Evolutionary conservation across 92 coral and sea anemone genomes (phyloP), one percentile per base, ranked within the genome.

Genomic region (Metridium senile): DNA sequence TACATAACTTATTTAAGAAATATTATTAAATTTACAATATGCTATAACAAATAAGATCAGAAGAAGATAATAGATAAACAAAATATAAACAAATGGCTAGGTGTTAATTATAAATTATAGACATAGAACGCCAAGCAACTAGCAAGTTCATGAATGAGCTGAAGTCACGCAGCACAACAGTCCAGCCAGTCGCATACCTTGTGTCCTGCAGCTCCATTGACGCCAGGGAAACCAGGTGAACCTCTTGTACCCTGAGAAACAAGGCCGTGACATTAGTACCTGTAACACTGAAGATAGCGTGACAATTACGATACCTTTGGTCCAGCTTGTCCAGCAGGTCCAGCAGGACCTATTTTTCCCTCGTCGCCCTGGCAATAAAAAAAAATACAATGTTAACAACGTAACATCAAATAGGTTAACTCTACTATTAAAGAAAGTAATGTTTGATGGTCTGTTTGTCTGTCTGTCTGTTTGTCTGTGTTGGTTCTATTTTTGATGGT

Each of bases 181-280:
- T 39, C 49, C 8, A 4, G 13, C 49, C 13, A 39, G 49, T 59
- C 1, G 8, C 86, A 58, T 68, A 92, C 97, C 61, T 62, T 71
- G 25, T 83, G 92, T 71, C 97, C 97, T 18, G 75, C 74, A 62
- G 47, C 70, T 39, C 97, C 97, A 27, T 76, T 31, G 30, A 74
- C 67, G 23, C 97, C 97, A 26, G 86, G 67, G 33, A 74, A 27
- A 18, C 97, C 97, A 26, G 88, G 81, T 0, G 71, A 64, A 35
- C 97, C 97, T 7, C 82, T 84, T 21, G 58, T 74, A 35, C 97
- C 97, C 97, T 92, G 43, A 9, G 9, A 26, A 19, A 72, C 28
- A 35, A 58, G 22, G 45, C 6, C 13, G 29, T 46, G 49, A 63
- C 33, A 27, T 23, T 0, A 13, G 28, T 52, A 11, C 31, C 6